Evolutionary conservation across 2,888 invertebrate species (phyloP), one percentile per base, ranked within the genome.

Genomic region (Campoletis raptor): DNA sequence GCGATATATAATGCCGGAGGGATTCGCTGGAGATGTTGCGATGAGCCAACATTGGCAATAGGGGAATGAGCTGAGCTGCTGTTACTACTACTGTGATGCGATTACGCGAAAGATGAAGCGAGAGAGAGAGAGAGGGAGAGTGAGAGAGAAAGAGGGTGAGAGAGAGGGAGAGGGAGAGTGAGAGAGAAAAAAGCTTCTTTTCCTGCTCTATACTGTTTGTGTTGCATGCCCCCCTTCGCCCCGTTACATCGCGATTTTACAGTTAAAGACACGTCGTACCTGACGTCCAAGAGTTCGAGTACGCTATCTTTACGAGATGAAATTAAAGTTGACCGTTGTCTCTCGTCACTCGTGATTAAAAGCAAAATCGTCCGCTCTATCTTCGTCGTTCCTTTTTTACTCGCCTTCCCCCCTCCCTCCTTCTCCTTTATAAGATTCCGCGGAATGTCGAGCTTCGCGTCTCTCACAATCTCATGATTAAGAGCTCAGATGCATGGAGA

Each of bases 191-290:
- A 72, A 89, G 88, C 88, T 84, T 85, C 85, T 67, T 89, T 87
- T 89, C 89, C 88, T 89, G 87, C 87, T 82, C 83, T 87, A 82
- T 76, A 83, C 85, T 79, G 80, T 83, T 78, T 84, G 72, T 85
- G 86, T 85, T 86, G 82, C 82, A 79, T 85, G 86, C 74, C 81
- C 81, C 66, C 84, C 88, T 85, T 70, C 48, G 21, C 61, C 80
- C 81, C 82, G 24, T 37, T 36, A 48, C 21, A 52, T 70, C 69
- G 69, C 76, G 83, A 85, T 86, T 91, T 91, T 92, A 92, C 92
- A 91, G 92, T 92, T 92, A 92, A 92, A 88, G 89, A 90, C 89
- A 89, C 89, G 84, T 88, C 87, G 86, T 83, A 78, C 72, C 81
- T 57, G 72, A 24, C 52, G 40, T 66, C 42, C 54, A 18, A 48